phyloP scores from a whole-genome alignment of 2,113 vertebrate genomes.

The Cyanocitta stelleri region DNA sequence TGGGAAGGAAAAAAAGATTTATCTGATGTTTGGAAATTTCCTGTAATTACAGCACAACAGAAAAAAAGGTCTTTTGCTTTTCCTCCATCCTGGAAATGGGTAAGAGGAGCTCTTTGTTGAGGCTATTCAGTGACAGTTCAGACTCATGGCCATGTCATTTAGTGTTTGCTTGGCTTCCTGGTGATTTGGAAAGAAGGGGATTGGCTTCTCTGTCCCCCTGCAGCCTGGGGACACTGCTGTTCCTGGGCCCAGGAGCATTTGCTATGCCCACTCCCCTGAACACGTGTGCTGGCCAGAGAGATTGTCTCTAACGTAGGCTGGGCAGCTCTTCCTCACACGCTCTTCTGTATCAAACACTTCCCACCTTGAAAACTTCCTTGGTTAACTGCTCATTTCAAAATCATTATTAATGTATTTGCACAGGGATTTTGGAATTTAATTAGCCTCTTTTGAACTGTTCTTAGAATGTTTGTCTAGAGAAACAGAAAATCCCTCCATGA shows the following conservation, averaged over 20 bases:
- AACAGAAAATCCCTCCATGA: constrained; percentile 64
- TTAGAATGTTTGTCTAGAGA: constrained; percentile 58
- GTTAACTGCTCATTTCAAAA: constrained; percentile 64
- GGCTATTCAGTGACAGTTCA: fast-evolving
- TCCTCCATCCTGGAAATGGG: neutral
- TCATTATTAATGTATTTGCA: constrained; percentile 62
- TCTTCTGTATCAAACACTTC: constrained; percentile 48
- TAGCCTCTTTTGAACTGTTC: constrained; percentile 67
- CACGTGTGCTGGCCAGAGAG: neutral
- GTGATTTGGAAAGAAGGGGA: neutral
- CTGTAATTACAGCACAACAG: neutral
- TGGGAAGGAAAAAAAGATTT: neutral
- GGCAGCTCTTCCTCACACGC: neutral
- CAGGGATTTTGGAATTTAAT: constrained; percentile 68
- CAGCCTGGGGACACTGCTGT: neutral
- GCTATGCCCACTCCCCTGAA: neutral
- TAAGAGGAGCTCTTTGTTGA: neutral
- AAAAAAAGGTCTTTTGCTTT: neutral
- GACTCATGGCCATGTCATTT: neutral
- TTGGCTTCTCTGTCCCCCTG: neutral
- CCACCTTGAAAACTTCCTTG: constrained; percentile 61
- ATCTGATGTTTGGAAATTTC: neutral
- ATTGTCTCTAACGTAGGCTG: neutral
- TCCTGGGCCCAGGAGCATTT: neutral
- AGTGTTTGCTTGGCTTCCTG: neutral